Evolutionary conservation across 2,888 invertebrate species (phyloP).

Genomic region (Alloplasta piceator): DNA sequence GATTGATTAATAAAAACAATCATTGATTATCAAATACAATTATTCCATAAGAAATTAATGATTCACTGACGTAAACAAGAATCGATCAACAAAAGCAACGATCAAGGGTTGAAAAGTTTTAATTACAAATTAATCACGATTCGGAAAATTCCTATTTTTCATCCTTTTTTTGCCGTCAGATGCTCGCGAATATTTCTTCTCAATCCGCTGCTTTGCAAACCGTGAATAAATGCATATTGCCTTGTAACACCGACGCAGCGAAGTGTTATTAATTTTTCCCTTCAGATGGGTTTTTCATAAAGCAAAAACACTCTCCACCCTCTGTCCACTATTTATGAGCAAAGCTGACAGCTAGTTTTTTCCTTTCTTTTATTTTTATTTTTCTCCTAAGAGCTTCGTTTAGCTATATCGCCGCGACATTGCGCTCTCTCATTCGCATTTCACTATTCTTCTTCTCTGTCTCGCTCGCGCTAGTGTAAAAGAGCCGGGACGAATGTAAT

Average conservation of each 20-base stretch:
- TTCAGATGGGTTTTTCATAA: conserved; percentile 49
- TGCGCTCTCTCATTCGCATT: conserved; percentile 20
- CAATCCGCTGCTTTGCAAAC: no score
- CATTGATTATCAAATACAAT: no score
- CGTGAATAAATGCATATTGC: no score
- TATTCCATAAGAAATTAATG: no score
- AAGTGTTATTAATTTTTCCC: conserved; percentile 50
- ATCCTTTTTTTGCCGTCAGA: no score
- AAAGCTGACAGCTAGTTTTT: conserved; percentile 48
- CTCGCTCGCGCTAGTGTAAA: conserved; percentile 7
- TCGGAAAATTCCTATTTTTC: no score
- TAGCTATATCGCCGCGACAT: neutral
- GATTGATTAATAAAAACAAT: no score
- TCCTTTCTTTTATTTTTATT: conserved; percentile 23
- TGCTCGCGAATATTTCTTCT: no score
- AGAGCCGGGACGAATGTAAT: conserved; percentile 58
- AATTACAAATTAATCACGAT: no score
- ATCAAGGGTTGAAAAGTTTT: no score
- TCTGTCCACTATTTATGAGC: conserved; percentile 49
- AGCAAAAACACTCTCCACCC: conserved; percentile 15
- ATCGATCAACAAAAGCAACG: no score
- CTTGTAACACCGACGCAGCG: neutral
- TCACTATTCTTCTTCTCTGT: conserved; percentile 30
- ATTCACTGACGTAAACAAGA: no score
- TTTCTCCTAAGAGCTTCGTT: neutral